Evolutionary conservation across 2,888 invertebrate genomes (phyloP).

Genomic region (Cinara cedri): DNA sequence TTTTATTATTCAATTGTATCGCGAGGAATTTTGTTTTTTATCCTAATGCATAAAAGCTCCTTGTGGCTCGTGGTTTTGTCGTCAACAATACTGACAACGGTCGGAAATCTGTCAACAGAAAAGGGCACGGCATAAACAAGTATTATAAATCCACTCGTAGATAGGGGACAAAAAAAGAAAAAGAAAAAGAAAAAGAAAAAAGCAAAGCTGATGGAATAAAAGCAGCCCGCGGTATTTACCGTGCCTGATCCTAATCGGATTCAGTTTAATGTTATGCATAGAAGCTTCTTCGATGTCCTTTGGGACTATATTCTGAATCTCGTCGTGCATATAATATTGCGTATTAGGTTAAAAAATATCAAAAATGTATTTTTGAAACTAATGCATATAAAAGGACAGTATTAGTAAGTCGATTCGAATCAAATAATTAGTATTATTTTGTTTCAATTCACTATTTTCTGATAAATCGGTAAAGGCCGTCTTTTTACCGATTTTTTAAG

Average conservation of each 20-base stretch:
- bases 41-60: conserved; percentile 7
- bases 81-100: conserved; percentile 25
- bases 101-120: conserved; percentile 35
- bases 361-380: neutral
- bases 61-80: neutral
- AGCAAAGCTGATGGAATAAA: conserved; percentile 36
- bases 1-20: conserved; percentile 4
- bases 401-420: too few relatives aligned
- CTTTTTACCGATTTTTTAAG: too few relatives aligned
- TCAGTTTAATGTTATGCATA: conserved; percentile 45
- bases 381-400: too few relatives aligned
- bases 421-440: too few relatives aligned
- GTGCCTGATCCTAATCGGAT: conserved; percentile 49
- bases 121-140: conserved; percentile 35
- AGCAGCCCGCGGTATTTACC: conserved; percentile 51
- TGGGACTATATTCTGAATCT: conserved; percentile 23
- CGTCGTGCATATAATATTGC: neutral
- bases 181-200: conserved; percentile 20
- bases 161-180: neutral
- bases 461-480: too few relatives aligned
- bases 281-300: conserved; percentile 28
- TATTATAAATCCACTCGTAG: conserved; percentile 50
- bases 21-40: conserved; percentile 8
- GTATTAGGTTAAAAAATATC: conserved; percentile 14
- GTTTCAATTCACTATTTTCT: too few relatives aligned